Evolutionary conservation across 2,113 vertebrate species (phyloP).

Genomic region (Cryptomyrus ogoouensis): DNA sequence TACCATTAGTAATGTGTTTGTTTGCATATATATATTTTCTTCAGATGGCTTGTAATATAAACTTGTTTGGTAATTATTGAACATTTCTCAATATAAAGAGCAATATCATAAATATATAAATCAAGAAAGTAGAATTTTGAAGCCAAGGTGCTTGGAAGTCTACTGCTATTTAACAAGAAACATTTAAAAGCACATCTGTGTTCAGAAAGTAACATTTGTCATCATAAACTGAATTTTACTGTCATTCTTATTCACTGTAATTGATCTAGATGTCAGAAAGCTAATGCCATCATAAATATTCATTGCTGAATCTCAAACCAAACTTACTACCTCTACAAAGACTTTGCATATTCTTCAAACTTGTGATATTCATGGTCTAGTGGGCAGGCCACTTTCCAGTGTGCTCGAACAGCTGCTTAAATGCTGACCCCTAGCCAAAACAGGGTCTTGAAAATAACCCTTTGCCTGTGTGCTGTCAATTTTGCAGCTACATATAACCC

Average conservation of each 20-base stretch:
- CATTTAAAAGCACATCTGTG: not conserved
- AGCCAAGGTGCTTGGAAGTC: not conserved
- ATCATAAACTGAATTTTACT: not conserved
- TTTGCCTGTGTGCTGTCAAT: conserved; percentile 60
- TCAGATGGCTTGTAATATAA: not conserved
- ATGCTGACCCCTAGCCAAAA: conserved; percentile 45
- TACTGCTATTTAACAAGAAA: not conserved
- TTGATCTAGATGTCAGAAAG: conserved; percentile 3
- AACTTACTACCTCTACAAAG: conserved; percentile 37
- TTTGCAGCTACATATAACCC: conserved; percentile 54
- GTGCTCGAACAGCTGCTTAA: conserved; percentile 67
- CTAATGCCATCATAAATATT: not conserved
- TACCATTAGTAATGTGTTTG: not conserved
- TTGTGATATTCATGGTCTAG: conserved; percentile 64
- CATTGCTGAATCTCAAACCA: conserved; percentile 18
- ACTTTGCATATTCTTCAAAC: conserved; percentile 60
- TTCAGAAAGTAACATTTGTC: not conserved
- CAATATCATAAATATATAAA: not conserved
- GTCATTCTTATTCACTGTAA: not conserved
- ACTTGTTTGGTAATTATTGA: not conserved
- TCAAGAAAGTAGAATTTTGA: not conserved
- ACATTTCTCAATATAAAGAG: not conserved
- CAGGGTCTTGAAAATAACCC: conserved; percentile 53
- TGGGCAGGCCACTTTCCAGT: conserved; percentile 64
- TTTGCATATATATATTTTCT: not conserved